Evolutionary conservation across 1,140 invertebrate species (phyloP).

Genomic region (Bombus waltoni): DNA sequence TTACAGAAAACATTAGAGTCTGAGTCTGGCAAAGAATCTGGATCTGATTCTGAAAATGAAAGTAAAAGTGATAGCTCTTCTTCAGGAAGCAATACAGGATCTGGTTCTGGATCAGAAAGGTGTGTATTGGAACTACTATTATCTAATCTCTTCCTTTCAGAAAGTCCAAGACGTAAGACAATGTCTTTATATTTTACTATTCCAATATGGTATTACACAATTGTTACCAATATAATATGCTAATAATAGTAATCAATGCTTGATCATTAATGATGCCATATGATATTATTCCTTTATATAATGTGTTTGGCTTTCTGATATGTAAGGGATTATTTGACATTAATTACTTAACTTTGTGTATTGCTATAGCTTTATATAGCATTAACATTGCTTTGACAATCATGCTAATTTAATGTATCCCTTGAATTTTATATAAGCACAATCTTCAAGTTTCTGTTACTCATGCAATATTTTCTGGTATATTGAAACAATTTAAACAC

Average conservation of each 20-base stretch:
- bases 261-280: constrained; percentile 15
- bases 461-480: constrained; percentile 45
- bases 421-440: constrained; percentile 60
- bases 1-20: constrained; percentile 85
- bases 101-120: constrained; percentile 85
- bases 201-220: neutral
- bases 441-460: constrained; percentile 39
- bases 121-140: constrained; percentile 71
- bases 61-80: constrained; percentile 85
- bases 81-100: constrained; percentile 83
- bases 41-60: constrained; percentile 86
- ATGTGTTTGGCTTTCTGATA: constrained; percentile 57
- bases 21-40: constrained; percentile 86
- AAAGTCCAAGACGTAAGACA: constrained; percentile 40
- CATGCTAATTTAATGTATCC: constrained; percentile 62
- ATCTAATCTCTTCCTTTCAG: constrained; percentile 35
- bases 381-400: constrained; percentile 67
- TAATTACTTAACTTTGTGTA: constrained; percentile 61
- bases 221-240: neutral
- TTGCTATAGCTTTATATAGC: constrained; percentile 66
- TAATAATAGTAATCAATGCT: neutral
- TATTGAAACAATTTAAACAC: constrained; percentile 31
- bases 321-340: constrained; percentile 44
- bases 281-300: constrained; percentile 8
- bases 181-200: neutral